phyloP scores from a whole-genome alignment of 2,113 vertebrate genomes.

The Engystomops pustulosus region DNA sequence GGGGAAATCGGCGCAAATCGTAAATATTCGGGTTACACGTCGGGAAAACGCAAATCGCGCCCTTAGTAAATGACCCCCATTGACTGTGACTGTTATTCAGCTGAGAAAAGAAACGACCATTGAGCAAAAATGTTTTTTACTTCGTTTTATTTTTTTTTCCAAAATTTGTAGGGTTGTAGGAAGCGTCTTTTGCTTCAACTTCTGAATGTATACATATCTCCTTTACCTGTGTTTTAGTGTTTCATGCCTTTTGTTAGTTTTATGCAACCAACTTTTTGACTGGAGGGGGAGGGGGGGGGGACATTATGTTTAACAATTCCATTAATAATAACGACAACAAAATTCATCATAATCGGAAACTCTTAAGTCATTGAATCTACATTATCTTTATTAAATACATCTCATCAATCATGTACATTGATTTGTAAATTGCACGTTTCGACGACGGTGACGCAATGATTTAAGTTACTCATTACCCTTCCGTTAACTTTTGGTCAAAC shows the following conservation, averaged over 20 bases:
- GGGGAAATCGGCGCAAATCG: no score
- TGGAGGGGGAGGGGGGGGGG: not conserved
- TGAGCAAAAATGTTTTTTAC: not conserved
- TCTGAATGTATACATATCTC: not conserved
- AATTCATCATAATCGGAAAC: not conserved
- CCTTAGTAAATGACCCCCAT: no score
- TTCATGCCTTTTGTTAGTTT: not conserved
- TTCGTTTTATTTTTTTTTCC: not conserved
- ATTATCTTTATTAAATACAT: slow-evolving; percentile 22
- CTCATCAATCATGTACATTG: slow-evolving; percentile 32
- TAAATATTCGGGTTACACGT: no score
- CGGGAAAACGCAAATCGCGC: no score
- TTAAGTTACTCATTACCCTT: not conserved
- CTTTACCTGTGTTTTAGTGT: slow-evolving; percentile 8
- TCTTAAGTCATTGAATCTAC: not conserved
- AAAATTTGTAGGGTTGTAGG: not conserved
- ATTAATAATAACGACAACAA: not conserved
- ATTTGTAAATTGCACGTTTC: slow-evolving; percentile 50
- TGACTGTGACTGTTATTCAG: no score
- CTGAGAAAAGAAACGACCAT: not conserved
- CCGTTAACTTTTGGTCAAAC: not conserved
- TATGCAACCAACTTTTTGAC: not conserved
- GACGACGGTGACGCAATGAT: not conserved
- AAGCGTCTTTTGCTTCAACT: not conserved
- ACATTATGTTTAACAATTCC: not conserved